phyloP scores from a whole-genome alignment of 2,113 vertebrate species.

The Mormyrus iriodes region DNA sequence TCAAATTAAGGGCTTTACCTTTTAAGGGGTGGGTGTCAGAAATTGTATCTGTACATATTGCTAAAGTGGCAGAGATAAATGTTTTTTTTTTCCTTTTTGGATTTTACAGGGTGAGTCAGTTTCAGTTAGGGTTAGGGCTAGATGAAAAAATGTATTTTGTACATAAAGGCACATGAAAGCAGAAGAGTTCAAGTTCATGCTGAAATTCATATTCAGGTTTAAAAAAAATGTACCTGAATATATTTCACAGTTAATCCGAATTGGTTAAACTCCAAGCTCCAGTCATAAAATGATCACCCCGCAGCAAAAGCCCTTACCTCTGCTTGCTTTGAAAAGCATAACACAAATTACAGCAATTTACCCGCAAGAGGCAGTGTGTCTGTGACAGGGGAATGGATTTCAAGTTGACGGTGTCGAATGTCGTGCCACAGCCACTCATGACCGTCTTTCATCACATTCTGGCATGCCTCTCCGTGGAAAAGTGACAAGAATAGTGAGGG shows the following conservation, averaged over 20 bases:
- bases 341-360: constrained; percentile 54
- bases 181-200: constrained; percentile 3
- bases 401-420: constrained; percentile 49
- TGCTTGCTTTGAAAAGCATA: constrained; percentile 34
- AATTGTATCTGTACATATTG: not conserved
- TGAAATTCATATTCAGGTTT: constrained; percentile 17
- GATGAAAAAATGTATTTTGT: not conserved
- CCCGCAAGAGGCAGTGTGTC: constrained; percentile 40
- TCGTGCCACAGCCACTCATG: constrained; percentile 44
- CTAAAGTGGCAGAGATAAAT: not conserved
- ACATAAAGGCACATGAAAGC: constrained; percentile 1
- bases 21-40: not conserved
- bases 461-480: constrained; percentile 37
- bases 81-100: not conserved
- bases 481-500: constrained; percentile 32
- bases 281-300: constrained; percentile 29
- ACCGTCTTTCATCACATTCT: constrained; percentile 50
- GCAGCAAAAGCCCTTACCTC: constrained; percentile 20
- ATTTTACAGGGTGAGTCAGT: not conserved
- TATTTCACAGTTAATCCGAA: constrained; percentile 36
- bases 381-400: constrained; percentile 49
- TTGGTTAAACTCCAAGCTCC: constrained; percentile 36
- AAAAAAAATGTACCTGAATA: constrained; percentile 31
- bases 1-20: not conserved
- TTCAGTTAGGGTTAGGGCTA: not conserved